A percentile compares a stretch with the other conserved stretches of the same genome.
phyloP scores from a whole-genome alignment of 2,113 vertebrate genomes.

The Eretmochelys imbricata region DNA sequence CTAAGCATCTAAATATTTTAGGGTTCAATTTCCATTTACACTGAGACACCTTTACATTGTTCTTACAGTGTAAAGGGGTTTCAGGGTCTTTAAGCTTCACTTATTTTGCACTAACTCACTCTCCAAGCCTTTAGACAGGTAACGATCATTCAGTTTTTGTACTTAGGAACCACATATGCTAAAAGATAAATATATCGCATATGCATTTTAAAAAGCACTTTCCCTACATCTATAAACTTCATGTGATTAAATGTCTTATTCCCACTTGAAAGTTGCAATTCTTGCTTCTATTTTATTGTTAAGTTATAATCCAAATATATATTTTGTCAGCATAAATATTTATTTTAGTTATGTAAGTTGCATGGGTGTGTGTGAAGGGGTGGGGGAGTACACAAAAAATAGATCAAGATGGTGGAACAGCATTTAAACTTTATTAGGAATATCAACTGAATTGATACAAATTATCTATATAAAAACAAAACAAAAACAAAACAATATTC shows the following conservation, averaged over 20 bases:
- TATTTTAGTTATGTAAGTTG: neutral
- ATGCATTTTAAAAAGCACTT: fast-evolving
- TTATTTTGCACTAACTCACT: neutral
- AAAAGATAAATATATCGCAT: neutral
- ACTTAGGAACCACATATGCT: neutral
- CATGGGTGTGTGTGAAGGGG: no score
- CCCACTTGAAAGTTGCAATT: neutral
- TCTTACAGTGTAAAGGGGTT: neutral
- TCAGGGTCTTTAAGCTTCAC: fast-evolving
- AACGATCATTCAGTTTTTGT: neutral
- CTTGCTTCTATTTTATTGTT: neutral
- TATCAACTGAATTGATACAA: neutral
- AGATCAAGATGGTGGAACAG: neutral
- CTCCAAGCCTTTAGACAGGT: neutral
- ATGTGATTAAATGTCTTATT: fast-evolving
- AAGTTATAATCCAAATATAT: neutral
- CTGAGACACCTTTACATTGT: fast-evolving
- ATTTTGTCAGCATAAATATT: neutral
- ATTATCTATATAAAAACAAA: neutral
- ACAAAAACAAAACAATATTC: neutral
- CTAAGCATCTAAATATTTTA: neutral
- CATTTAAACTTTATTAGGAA: neutral
- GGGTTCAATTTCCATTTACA: fast-evolving
- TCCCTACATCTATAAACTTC: neutral
- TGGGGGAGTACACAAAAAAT: neutral